These are phyloP conservation scores for Microcebus lehilahytsara DNA, from an alignment of 2,113 vertebrate species.

Conservation along the genomic window DNA sequence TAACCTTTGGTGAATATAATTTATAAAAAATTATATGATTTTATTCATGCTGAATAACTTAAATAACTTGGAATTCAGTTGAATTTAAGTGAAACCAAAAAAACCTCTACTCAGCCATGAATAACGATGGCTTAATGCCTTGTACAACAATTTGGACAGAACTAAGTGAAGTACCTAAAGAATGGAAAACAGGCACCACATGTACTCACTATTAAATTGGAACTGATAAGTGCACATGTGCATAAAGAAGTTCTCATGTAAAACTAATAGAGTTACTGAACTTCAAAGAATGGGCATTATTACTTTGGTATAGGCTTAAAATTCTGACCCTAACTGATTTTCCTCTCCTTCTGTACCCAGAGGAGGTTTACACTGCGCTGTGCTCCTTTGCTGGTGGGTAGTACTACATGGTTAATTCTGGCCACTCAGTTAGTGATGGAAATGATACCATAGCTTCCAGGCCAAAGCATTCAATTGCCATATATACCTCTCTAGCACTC, in stretches of 20 bases:
- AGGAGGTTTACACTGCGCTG: neutral
- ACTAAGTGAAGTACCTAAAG: no score
- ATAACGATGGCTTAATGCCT: no score
- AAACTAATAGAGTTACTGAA: neutral
- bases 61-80: neutral
- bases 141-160: neutral
- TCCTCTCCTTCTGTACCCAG: neutral
- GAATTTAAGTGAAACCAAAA: neutral
- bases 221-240: no score
- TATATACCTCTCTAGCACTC: neutral
- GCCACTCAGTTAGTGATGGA: neutral
- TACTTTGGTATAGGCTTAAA: neutral
- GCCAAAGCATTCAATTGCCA: neutral
- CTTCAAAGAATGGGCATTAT: neutral
- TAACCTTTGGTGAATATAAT: neutral
- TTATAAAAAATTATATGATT: neutral
- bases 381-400: neutral
- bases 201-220: no score
- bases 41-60: neutral
- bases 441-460: neutral
- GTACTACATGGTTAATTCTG: neutral
- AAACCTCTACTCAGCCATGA: no score
- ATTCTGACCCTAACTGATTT: neutral
- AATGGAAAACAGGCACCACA: no score
- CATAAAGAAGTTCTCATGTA: neutral